A percentile compares a stretch with the other conserved stretches of the same genome.
phyloP scores from a whole-genome alignment of 2,113 vertebrate genomes.

The Desmodus rotundus region DNA sequence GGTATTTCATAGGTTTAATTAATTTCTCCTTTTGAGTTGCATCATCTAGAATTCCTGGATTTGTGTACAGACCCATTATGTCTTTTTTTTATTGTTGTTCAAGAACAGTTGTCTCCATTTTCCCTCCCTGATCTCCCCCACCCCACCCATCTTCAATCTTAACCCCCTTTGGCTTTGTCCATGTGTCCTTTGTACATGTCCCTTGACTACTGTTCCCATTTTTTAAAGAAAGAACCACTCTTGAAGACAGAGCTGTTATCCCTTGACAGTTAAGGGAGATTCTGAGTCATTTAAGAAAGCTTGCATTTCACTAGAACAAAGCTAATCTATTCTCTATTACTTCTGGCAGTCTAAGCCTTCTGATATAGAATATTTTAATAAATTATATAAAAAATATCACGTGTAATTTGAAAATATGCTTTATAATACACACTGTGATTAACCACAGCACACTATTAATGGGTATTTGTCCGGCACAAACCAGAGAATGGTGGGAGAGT shows the following conservation, averaged over 20 bases:
- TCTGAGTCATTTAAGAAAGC: background rate
- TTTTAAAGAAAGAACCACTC: background rate
- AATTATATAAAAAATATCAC: background rate
- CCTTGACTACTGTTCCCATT: no score
- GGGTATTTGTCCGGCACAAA: background rate
- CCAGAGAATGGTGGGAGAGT: background rate
- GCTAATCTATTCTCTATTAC: background rate
- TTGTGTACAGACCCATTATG: background rate
- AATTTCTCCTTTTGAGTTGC: background rate
- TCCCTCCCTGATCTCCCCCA: no score
- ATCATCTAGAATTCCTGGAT: background rate
- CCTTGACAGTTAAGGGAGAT: background rate
- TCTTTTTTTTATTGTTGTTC: background rate
- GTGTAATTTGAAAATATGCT: background rate
- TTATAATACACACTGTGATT: background rate
- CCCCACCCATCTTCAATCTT: no score
- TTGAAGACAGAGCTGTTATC: background rate
- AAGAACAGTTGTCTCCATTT: no score
- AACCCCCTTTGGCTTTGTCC: no score
- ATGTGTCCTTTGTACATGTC: no score
- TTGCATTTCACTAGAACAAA: background rate
- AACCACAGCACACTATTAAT: background rate
- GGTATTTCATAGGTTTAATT: background rate
- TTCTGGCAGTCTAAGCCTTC: background rate
- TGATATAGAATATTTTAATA: background rate